Conservation (phyloP, 1,140 invertebrate species). For the Chelonus insularis region DNA sequence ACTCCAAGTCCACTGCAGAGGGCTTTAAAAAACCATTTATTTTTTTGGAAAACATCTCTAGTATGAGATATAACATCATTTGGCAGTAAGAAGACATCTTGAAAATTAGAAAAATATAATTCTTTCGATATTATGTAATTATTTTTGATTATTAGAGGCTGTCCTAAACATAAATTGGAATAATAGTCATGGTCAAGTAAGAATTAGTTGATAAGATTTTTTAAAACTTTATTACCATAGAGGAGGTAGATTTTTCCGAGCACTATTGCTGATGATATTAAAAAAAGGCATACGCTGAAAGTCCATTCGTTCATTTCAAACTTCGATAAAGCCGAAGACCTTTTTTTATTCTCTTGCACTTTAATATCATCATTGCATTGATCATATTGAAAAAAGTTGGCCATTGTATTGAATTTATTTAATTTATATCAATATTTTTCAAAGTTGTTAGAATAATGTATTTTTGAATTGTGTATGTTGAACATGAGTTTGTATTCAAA, state of each 20-base stretch:
- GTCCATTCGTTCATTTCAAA: conserved; percentile 40
- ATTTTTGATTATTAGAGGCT: too few species aligned
- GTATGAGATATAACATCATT: conserved; percentile 19
- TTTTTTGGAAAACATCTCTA: conserved; percentile 27
- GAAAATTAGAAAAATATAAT: too few species aligned
- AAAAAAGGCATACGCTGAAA: conserved; percentile 37
- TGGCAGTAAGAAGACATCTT: too few species aligned
- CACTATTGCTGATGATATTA: conserved; percentile 37
- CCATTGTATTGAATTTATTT: too few species aligned
- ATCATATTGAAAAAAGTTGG: too few species aligned
- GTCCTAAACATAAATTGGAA: neutral
- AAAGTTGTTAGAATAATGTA: too few species aligned
- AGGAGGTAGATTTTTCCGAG: conserved; percentile 40
- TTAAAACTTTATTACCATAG: conserved; percentile 35
- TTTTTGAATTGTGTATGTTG: too few species aligned
- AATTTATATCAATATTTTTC: too few species aligned
- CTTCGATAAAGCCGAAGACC: neutral
- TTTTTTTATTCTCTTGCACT: too few species aligned
- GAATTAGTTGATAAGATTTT: neutral
- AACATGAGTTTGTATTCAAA: too few species aligned
- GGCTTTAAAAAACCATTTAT: conserved; percentile 43
- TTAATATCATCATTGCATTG: too few species aligned
- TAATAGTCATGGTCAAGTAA: neutral
- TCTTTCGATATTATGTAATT: too few species aligned
- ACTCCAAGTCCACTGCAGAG: conserved; percentile 37